Evolutionary conservation across 2,113 vertebrate genomes (phyloP).

Genomic region (Myanophis thanlyinensis): DNA sequence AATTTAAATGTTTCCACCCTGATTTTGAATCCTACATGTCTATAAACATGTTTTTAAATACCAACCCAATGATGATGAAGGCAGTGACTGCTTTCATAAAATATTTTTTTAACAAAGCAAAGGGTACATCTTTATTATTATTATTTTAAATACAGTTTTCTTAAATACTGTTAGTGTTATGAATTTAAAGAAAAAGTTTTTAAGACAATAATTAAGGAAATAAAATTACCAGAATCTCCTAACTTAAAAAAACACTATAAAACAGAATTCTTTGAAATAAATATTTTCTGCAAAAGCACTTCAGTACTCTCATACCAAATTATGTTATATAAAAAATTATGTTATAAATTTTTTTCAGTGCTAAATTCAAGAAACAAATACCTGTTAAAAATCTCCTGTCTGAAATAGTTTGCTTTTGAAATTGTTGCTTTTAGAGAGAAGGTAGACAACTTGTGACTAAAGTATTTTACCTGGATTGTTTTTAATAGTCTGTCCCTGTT

Average conservation of each 20-base stretch:
- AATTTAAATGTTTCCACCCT: conserved; percentile 59
- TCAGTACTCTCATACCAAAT: not conserved
- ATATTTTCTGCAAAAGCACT: conserved; percentile 26
- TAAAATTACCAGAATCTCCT: conserved; percentile 20
- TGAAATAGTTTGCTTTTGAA: not conserved
- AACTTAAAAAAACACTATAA: conserved; percentile 21
- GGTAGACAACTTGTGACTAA: not conserved
- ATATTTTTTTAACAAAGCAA: conserved; percentile 40
- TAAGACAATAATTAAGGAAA: conserved; percentile 22
- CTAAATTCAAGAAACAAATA: not conserved
- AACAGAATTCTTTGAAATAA: conserved; percentile 6
- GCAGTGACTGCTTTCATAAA: conserved; percentile 54
- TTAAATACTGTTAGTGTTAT: not conserved
- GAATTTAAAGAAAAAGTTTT: conserved; percentile 41
- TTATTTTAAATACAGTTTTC: conserved; percentile 12
- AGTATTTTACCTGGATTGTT: not conserved
- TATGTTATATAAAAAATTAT: conserved; percentile 14
- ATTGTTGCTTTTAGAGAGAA: not conserved
- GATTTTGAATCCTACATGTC: conserved; percentile 45
- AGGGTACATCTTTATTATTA: conserved; percentile 6
- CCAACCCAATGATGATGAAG: conserved; percentile 52
- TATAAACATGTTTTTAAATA: conserved; percentile 48
- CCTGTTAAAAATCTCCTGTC: no score
- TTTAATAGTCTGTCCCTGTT: not conserved
- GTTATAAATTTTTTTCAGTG: not conserved